Percentiles rank a stretch among this genome's conserved stretches.
These are phyloP conservation scores for Hemichromis elongatus DNA, from an alignment of 2,113 vertebrate species.

Conservation along the genomic window DNA sequence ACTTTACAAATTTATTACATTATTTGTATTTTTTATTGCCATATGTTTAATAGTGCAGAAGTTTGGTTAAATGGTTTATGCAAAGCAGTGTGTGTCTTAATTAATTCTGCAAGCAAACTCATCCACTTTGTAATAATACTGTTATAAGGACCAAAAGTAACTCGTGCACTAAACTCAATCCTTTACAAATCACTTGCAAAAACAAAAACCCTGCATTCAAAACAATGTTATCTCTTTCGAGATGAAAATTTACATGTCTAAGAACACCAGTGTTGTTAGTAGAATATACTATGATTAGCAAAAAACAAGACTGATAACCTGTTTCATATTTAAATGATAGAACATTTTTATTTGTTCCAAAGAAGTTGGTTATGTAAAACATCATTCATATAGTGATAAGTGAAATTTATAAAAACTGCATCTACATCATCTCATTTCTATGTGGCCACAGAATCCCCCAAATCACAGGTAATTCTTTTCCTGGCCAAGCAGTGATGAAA, in stretches of 20 bases:
- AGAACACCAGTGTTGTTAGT: neutral
- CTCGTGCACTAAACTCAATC: neutral
- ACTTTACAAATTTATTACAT: neutral
- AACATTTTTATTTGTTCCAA: neutral
- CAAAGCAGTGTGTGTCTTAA: neutral
- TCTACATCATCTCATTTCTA: neutral
- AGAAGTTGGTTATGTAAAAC: neutral
- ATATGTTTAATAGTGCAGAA: rapidly evolving
- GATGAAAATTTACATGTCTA: neutral
- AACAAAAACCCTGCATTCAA: neutral
- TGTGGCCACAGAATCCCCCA: neutral
- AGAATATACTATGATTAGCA: neutral
- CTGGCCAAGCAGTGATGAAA: neutral
- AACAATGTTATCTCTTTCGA: neutral
- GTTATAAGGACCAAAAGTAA: neutral
- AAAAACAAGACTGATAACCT: neutral
- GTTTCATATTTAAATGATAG: neutral
- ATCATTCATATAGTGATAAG: rapidly evolving
- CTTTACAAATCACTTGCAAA: neutral
- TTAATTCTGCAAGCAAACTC: neutral
- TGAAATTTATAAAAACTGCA: neutral
- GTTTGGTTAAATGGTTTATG: neutral
- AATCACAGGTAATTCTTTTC: neutral
- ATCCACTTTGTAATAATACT: neutral
- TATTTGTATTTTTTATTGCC: neutral